Evolutionary conservation across 2,113 vertebrate species (phyloP), one percentile per base, ranked within the genome.

Genomic region (Steatornis caripensis): DNA sequence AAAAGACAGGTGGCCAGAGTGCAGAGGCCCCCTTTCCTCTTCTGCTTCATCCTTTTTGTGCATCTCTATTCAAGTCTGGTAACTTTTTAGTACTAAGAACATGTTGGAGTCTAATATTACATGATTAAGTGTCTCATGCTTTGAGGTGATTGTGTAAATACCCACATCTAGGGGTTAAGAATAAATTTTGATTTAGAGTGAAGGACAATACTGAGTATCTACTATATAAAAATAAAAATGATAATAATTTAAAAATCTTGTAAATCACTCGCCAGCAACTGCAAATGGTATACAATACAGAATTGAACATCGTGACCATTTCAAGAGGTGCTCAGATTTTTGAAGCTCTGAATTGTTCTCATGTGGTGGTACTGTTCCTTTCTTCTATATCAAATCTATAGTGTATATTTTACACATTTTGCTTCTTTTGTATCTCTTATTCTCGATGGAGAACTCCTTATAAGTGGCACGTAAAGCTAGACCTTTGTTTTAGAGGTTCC

Each of bases 371-470:
- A 69, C 71, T 85, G 12, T 53, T 95, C 4, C 21, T 79, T 77
- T 92, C 21, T 78, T 94, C 30, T 78, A 15, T 87, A 22, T 87
- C 41, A 78, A 65, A 62, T 66, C n/a, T 62, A 0, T 64, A 62
- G 48, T n/a, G 22, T 53, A 2, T 57, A 6, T 83, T 90, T 85
- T 39, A 64, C 6, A 43, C 0, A 0, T 41, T 6, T 34, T 91
- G 6, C 36, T 34, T 65, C 54, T 78, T 86, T 57, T 88, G 16
- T 32, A 29, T 61, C 21, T 53, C 16, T 30, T 74, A 5, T 30
- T 84, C 18, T 84, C 30, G 66, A 29, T 12, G 39, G 29, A 49
- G 49, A n/a, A 18, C 4, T 87, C 19, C 11, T 74, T 89, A 20
- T n/a, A 45, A 49, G 24, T 19, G 45, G 12, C 27, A 7, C 46